phyloP scores from a whole-genome alignment of 2,888 invertebrate genomes.

The Uropetala carovei region DNA sequence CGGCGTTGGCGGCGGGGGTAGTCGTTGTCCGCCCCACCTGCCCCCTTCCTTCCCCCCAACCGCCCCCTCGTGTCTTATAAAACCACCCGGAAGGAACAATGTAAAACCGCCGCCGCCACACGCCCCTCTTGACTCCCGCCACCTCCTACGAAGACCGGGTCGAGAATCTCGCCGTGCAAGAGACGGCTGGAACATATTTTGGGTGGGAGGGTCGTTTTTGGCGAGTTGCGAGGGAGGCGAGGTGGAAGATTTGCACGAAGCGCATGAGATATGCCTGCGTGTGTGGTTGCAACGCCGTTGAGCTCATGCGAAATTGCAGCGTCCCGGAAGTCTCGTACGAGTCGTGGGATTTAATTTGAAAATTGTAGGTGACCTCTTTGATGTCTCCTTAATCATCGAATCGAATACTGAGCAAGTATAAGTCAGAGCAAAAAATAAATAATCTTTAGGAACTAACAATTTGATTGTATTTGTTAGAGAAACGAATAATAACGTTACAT shows the following conservation, averaged over 20 bases:
- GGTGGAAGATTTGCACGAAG: background rate
- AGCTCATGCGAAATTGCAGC: too few species aligned
- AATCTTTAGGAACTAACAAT: too few species aligned
- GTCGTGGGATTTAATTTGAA: too few species aligned
- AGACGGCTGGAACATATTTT: background rate
- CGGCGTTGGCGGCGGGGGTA: constrained; percentile 18
- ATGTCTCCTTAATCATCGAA: too few species aligned
- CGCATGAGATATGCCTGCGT: background rate
- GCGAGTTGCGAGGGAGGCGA: background rate
- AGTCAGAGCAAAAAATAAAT: too few species aligned
- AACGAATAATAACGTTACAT: too few species aligned
- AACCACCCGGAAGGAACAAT: constrained; percentile 7
- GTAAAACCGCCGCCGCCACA: background rate
- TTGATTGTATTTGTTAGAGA: too few species aligned
- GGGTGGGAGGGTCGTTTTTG: background rate
- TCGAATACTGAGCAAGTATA: too few species aligned
- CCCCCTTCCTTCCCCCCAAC: background rate
- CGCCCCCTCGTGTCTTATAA: background rate
- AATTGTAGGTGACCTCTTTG: too few species aligned
- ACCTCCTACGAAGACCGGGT: background rate
- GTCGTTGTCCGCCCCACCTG: background rate
- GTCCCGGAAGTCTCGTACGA: too few species aligned
- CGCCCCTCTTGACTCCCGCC: background rate
- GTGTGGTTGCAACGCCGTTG: too few species aligned
- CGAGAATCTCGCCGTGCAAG: background rate